Evolutionary conservation across 2,888 invertebrate genomes (phyloP), one percentile per base, ranked within the genome.

Genomic region (Corbicula japonica): DNA sequence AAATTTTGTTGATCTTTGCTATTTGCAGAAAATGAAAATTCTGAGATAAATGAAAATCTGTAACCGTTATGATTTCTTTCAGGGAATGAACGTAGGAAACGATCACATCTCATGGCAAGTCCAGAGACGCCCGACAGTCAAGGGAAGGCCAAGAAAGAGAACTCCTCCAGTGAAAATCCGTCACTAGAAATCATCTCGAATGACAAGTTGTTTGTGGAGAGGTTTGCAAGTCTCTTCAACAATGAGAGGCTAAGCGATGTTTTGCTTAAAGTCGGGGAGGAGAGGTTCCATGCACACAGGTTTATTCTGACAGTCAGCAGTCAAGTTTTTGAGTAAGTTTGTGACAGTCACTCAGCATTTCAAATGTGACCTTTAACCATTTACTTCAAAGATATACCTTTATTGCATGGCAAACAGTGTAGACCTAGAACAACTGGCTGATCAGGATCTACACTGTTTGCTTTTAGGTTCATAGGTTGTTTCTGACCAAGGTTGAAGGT

Each of bases 251-350:
- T 90, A 63, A 90, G 90, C 77, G 91, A 91, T 72, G 83, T 91
- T 28, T 76, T 85, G 1, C 76, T 91, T 5, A 52, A 83, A 46
- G 90, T 91, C 32, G 90, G 89, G 18, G 83, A 85, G 48, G 80
- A 84, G 5, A 66, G 85, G 5, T 91, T 84, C 73, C 83, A 81
- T 79, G 89, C 87, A 6, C 91, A 91, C 70, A 89, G 87, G 61
- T 89, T 91, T 69, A 76, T 91, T 32, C 81, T 91, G 66, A 86
- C 88, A 26, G 86, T 89, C 26, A 87, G 89, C 48, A 91, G 91
- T 83, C 88, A 90, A 69, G 91, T 91, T 2, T 91, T 91, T 83
- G 88, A 89, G 91, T 91, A 79, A 89, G 91, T 86, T 34, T 26
- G 38, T 10, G 21, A 41, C 41, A n/a, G n/a, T n/a, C n/a, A n/a